Percentiles rank a stretch among this genome's conserved stretches.
Conservation (phyloP, 2,888 invertebrate species). For the Ganaspis brasiliensis region DNA sequence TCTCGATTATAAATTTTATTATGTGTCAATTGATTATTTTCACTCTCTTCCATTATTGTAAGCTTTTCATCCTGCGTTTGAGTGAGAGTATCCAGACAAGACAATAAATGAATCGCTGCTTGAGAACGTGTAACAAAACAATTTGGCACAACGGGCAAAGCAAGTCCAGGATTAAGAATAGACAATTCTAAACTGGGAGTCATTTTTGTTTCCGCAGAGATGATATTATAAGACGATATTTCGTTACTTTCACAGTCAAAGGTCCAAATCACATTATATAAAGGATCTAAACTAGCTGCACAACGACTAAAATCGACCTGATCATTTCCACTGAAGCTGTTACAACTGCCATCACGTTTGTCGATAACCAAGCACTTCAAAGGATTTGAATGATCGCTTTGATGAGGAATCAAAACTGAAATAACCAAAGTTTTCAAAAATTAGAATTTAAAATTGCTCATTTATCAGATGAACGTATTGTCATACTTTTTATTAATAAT, state of each 20-base stretch:
- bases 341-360: conserved; percentile 93
- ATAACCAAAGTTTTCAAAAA: too few species aligned
- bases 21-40: conserved; percentile 81
- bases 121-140: conserved; percentile 91
- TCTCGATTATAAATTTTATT: conserved; percentile 88
- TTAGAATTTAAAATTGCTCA: too few species aligned
- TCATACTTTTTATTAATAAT: too few species aligned
- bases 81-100: conserved; percentile 94
- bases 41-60: conserved; percentile 81
- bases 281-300: conserved; percentile 92
- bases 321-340: conserved; percentile 90
- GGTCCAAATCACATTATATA: conserved; percentile 97
- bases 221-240: conserved; percentile 91
- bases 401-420: conserved; percentile 89
- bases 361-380: conserved; percentile 95
- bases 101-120: conserved; percentile 94
- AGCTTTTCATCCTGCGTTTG: conserved; percentile 88
- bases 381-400: conserved; percentile 86
- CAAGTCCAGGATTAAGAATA: conserved; percentile 90
- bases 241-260: conserved; percentile 87
- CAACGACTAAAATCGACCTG: conserved; percentile 92
- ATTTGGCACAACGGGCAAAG: conserved; percentile 87
- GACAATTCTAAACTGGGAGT: conserved; percentile 82
- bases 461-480: too few species aligned
- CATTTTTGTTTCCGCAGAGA: conserved; percentile 87